These are phyloP conservation scores for Psix sp. DNA, from an alignment of 1,140 invertebrate species.

Conservation along the genomic window DNA sequence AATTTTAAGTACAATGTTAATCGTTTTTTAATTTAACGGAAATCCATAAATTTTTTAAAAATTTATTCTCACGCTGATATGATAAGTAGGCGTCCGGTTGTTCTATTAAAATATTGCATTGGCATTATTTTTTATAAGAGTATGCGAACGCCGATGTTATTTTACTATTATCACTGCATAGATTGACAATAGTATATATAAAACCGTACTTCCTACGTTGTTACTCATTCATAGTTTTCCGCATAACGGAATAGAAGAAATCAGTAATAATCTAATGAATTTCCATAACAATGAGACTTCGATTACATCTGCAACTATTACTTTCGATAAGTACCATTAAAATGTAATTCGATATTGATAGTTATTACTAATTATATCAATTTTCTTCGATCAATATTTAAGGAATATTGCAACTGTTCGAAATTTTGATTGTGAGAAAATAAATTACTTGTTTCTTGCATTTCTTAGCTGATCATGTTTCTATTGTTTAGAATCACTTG, in stretches of 20 bases:
- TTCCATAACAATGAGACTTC: slow-evolving; percentile 8
- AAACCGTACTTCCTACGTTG: slow-evolving; percentile 13
- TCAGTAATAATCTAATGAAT: too few species aligned
- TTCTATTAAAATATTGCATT: neutral
- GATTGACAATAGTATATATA: slow-evolving; percentile 21
- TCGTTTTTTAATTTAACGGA: too few species aligned
- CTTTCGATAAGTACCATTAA: neutral
- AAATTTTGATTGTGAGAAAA: neutral
- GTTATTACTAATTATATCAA: too few species aligned
- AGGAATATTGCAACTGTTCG: too few species aligned
- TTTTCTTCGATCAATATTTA: too few species aligned
- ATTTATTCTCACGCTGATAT: too few species aligned
- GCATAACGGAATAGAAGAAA: slow-evolving; percentile 6
- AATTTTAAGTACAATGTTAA: too few species aligned
- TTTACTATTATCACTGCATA: slow-evolving; percentile 12
- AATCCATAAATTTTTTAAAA: too few species aligned
- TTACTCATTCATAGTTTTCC: slow-evolving; percentile 26
- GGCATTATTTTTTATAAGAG: neutral
- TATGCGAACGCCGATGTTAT: slow-evolving; percentile 1
- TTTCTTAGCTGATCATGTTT: neutral
- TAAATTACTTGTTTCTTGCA: too few species aligned
- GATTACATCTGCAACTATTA: neutral
- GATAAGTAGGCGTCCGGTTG: too few species aligned
- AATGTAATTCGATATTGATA: too few species aligned
- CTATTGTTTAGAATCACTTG: slow-evolving; percentile 7